Conservation (phyloP, 2,797 vertebrate genomes). For the Enteromius afrohamiltoni region DNA sequence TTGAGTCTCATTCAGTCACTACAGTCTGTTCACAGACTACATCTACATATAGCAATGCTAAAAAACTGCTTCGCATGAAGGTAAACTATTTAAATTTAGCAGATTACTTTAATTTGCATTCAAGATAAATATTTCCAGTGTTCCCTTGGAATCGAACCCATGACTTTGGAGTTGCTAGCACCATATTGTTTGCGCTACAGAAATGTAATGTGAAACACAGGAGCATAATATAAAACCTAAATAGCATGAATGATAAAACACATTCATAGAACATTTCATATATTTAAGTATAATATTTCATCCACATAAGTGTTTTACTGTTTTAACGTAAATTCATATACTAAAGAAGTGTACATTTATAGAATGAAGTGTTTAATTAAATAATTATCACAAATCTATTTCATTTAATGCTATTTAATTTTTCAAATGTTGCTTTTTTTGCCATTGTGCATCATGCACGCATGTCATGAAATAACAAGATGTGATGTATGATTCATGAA, state of each 20-base stretch:
- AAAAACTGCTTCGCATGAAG: constrained; percentile 14
- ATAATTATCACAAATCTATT: neutral
- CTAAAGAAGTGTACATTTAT: neutral
- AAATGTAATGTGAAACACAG: neutral
- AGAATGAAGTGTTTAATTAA: neutral
- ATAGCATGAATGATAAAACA: neutral
- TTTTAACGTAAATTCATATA: neutral
- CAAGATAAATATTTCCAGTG: neutral
- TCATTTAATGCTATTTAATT: neutral
- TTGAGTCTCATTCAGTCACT: constrained; percentile 36
- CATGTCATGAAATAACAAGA: neutral
- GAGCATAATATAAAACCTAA: neutral
- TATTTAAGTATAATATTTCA: neutral
- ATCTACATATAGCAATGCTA: neutral
- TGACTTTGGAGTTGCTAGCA: neutral
- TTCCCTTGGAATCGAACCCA: neutral
- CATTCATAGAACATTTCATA: neutral
- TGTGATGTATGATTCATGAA: neutral
- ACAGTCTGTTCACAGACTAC: constrained; percentile 2
- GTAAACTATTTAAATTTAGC: neutral
- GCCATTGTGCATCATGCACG: neutral
- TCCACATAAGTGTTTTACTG: neutral
- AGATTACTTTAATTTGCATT: neutral
- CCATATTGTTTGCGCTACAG: neutral
- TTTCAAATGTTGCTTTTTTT: neutral